Base-by-base conservation (phyloP, 2,113 vertebrate species). In the Dicrurus megarhynchus region DNA sequence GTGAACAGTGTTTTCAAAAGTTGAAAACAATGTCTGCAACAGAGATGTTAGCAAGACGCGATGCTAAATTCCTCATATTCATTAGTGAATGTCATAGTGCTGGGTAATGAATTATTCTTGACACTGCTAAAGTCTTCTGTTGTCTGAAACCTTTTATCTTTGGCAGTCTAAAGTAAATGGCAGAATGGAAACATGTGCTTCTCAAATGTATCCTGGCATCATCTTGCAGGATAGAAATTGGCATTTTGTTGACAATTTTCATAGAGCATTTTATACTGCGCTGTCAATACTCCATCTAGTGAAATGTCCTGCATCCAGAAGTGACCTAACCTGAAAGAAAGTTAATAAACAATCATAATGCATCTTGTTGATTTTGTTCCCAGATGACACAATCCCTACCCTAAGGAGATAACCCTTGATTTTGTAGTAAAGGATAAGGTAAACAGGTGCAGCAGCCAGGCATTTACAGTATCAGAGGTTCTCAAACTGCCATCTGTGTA, bases 171-270 rank as follows among this genome's bases (percentile, higher is more conserved):
- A 93, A 93, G 70, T 76, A 96, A 96, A 95, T 96, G 94, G 92
- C 96, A 97, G 65, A 78, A 86, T 92, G 70, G 47, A 87, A 96
- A 95, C 1, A 3, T 68, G 74, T 90, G 68, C 84, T 61, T 81
- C 78, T 89, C 59, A 93, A 94, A 68, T 84, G 13, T 91, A 81
- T 95, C 92, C 92, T 93, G 57, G 81, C 33, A 89, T 94, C 95
- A 93, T 96, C 75, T 89, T 39, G 2, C 50, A 75, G 55, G 52
- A 85, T 37, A 94, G 71, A 91, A 98, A 96, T 85, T 30, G 10
- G 86, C 93, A 95, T 93, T 86, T 61, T 89, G 60, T 94, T 97
- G 67, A 96, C 92, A 97, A 94, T 96, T 97, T 97, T 96, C 90
- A 95, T 88, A 93, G 56, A 92, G 49, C 57, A 91, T 96, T 97